These are phyloP conservation scores for Anthonomus grandis DNA, from an alignment of 1,140 invertebrate genomes.

Conservation along the genomic window DNA sequence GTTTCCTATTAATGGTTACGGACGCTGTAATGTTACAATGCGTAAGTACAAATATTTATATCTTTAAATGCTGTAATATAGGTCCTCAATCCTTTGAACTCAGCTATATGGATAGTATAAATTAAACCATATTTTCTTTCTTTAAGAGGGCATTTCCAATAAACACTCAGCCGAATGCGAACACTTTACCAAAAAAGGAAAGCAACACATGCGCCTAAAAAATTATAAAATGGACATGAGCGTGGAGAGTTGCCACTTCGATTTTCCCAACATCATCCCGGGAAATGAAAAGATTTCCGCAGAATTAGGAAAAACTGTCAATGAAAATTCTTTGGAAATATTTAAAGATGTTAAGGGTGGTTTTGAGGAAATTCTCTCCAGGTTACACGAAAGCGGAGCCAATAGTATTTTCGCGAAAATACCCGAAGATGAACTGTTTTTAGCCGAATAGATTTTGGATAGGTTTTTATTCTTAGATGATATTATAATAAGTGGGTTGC, in stretches of 20 bases:
- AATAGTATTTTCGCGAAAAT: slow-evolving; percentile 50
- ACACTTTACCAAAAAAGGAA: slow-evolving; percentile 30
- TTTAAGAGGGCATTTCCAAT: slow-evolving; percentile 10
- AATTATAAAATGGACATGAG: slow-evolving; percentile 23
- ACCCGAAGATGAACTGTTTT: slow-evolving; percentile 50
- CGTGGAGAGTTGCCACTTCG: slow-evolving; percentile 19
- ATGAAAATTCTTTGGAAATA: slow-evolving; percentile 34
- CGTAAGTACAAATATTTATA: slow-evolving; percentile 15
- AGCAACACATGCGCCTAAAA: slow-evolving; percentile 18
- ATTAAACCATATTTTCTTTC: too few relatives aligned
- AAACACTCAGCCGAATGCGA: slow-evolving; percentile 34
- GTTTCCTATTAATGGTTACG: slow-evolving; percentile 31
- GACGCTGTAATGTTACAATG: slow-evolving; percentile 25
- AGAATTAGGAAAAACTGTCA: slow-evolving; percentile 30
- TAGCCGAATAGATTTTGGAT: too few relatives aligned
- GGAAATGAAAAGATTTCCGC: slow-evolving; percentile 29
- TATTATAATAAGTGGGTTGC: too few relatives aligned
- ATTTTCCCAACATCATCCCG: slow-evolving; percentile 34
- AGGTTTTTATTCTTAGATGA: too few relatives aligned
- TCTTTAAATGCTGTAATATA: too few relatives aligned
- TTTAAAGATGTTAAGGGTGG: slow-evolving; percentile 29
- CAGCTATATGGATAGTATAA: not conserved
- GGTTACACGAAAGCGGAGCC: slow-evolving; percentile 47
- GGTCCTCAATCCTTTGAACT: not conserved
- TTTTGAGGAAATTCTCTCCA: slow-evolving; percentile 42